A percentile compares a stretch with the other conserved stretches of the same genome.
phyloP scores from a whole-genome alignment of 2,888 invertebrate genomes.

The Augiades crinisus region DNA sequence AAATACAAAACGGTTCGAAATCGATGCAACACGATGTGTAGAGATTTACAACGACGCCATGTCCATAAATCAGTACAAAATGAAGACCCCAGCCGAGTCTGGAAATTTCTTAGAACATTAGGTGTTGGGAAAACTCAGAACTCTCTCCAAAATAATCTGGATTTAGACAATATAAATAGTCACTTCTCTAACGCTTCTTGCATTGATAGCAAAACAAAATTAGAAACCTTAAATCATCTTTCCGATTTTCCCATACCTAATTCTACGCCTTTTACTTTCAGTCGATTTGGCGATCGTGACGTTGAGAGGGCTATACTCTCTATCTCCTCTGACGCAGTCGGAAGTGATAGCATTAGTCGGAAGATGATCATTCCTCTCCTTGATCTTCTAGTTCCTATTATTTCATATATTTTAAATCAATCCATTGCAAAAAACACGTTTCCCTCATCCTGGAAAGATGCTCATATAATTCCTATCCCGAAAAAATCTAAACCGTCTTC shows the following conservation, averaged over 20 bases:
- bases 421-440: background rate
- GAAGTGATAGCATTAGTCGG: conserved; percentile 21
- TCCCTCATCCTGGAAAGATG: conserved; percentile 5
- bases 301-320: conserved; percentile 14
- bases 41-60: conserved; percentile 17
- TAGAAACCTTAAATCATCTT: background rate
- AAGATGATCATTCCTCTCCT: conserved; percentile 20
- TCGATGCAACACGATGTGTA: conserved; percentile 18
- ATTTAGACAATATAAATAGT: background rate
- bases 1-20: conserved; percentile 11
- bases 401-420: background rate
- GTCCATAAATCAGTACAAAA: conserved; percentile 11
- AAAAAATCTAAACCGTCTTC: background rate
- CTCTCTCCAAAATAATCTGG: background rate
- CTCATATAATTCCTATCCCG: background rate
- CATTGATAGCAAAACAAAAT: background rate
- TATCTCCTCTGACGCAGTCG: conserved; percentile 15
- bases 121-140: conserved; percentile 9
- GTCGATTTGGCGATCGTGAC: conserved; percentile 3
- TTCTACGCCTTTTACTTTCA: conserved; percentile 13
- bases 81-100: conserved; percentile 3
- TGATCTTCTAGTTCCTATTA: conserved; percentile 5
- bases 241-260: conserved; percentile 12
- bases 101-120: conserved; percentile 12
- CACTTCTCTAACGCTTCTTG: conserved; percentile 1